Base-by-base conservation (phyloP, 2,113 vertebrate genomes). In the Amphilophus citrinellus region DNA sequence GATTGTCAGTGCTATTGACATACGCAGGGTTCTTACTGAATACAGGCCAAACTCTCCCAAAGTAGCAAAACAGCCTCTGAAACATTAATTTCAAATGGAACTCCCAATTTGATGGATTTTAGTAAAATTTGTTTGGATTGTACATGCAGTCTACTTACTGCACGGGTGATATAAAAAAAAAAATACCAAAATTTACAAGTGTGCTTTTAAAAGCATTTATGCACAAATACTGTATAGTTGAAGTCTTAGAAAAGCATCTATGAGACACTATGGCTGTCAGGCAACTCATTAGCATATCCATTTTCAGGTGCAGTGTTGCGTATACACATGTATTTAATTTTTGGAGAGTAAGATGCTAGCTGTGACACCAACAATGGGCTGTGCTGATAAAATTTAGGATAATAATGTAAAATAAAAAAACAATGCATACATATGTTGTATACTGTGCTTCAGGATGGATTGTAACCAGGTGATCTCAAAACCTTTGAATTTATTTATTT, bases 1-100 rank as follows among this genome's bases (percentile, higher is more conserved):
- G 76, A 85, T 61, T 87, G 90, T 92, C 71, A 56, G 53, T 13
- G 57, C 84, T 61, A 76, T 68, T 91, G 82, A 79, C 60, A 89
- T 44, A 62, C 73, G 88, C 81, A 75, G 27, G 8, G 50, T 82
- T 86, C 84, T 76, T 84, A 71, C 76, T 86, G 68, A 90, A 89
- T 71, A 44, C 27, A 76, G 17, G 13, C 66, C 82, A 47, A 87
- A 71, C 20, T 79, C n/a, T 11, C 27, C 44, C 7, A 53, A 85
- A 75, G 87, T 66, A 57, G 14, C 56, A 30, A 83, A 79, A 59
- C 3, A 9, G 18, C 13, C 30, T 62, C 15, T 10, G 20, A 61
- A 65, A 59, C 6, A 5, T 56, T 27, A 32, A 35, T 73, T 53
- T 73, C 11, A 73, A n/a, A 73, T 32, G 47, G 30, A 73, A 20